Evolutionary conservation across 2,888 invertebrate species (phyloP).

Genomic region (Ditula angustiorana): DNA sequence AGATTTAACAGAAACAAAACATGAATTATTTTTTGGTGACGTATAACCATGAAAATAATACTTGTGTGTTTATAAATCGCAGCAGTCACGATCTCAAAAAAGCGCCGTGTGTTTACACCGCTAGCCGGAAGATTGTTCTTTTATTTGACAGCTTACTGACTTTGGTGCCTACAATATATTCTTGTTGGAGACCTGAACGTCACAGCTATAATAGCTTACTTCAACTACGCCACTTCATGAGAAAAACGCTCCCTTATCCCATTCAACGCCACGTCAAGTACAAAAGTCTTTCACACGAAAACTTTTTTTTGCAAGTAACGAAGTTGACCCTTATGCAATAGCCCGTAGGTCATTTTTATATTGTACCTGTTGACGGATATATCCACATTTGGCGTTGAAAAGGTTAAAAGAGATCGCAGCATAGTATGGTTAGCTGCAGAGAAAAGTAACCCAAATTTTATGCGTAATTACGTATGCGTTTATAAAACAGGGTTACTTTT

Average conservation of each 20-base stretch:
- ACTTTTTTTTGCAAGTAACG: neutral
- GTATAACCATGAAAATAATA: neutral
- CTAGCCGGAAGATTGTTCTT: constrained; percentile 34
- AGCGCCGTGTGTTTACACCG: constrained; percentile 11
- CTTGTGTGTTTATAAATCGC: too few relatives aligned
- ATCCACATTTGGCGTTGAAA: too few relatives aligned
- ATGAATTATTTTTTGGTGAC: neutral
- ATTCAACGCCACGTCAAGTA: neutral
- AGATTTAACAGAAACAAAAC: too few relatives aligned
- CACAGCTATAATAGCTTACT: neutral
- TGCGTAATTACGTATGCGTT: too few relatives aligned
- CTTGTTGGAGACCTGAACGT: constrained; percentile 15
- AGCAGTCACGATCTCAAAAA: neutral
- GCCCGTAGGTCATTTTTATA: too few relatives aligned
- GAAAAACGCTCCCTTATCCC: neutral
- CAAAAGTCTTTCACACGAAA: too few relatives aligned
- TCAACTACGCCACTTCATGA: neutral
- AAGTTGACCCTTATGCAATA: too few relatives aligned
- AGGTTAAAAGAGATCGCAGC: too few relatives aligned
- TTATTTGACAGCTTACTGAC: constrained; percentile 38
- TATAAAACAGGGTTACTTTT: too few relatives aligned
- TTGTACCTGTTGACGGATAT: too few relatives aligned
- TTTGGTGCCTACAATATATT: constrained; percentile 30
- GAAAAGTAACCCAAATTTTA: too few relatives aligned
- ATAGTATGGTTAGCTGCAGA: too few relatives aligned